Evolutionary conservation across 2,113 vertebrate species (phyloP).

Genomic region (Eublepharis macularius): DNA sequence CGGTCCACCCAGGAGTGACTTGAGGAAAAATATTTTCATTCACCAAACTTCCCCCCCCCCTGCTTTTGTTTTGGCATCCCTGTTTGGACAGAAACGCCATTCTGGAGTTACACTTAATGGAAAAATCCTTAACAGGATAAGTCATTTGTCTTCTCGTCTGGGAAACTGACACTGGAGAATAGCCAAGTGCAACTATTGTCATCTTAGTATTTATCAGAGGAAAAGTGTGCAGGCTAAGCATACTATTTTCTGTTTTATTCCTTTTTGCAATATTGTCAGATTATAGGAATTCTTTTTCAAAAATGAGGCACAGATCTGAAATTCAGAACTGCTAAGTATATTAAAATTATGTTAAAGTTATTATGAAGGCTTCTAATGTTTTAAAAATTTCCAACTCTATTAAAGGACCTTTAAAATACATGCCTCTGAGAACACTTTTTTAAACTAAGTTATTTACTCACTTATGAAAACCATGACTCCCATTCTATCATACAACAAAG

Average conservation of each 20-base stretch:
- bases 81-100: background rate
- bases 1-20: background rate
- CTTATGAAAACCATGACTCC: too few relatives aligned
- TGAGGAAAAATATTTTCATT: background rate
- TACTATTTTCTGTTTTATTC: conserved; percentile 8
- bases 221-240: background rate
- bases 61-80: background rate
- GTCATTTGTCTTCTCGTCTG: conserved; percentile 1
- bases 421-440: too few relatives aligned
- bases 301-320: background rate
- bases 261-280: background rate
- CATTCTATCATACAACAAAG: too few relatives aligned
- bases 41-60: too few relatives aligned
- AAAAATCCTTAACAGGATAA: background rate
- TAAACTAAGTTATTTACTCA: too few relatives aligned
- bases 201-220: background rate
- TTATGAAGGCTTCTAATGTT: too few relatives aligned
- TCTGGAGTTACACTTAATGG: background rate
- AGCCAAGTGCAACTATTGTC: background rate
- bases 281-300: conserved; percentile 7
- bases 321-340: background rate
- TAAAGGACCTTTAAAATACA: too few relatives aligned
- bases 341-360: too few relatives aligned
- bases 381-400: too few relatives aligned
- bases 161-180: background rate